Evolutionary conservation across 2,797 vertebrate species (phyloP).

Genomic region (Gila robusta): DNA sequence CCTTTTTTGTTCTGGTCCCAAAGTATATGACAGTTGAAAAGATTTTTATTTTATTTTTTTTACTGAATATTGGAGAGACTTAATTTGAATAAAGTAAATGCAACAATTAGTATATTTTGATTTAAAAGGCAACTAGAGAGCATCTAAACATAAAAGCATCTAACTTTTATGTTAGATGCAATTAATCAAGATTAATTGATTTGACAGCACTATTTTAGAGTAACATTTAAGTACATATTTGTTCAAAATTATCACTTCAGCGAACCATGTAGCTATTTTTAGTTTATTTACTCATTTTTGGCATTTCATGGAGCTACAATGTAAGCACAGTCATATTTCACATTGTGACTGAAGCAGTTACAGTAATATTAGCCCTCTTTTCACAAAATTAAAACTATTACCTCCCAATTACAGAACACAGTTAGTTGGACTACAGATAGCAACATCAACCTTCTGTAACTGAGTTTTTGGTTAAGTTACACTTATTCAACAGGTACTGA

Average conservation of each 20-base stretch:
- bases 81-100: background rate
- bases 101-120: background rate
- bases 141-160: background rate
- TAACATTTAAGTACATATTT: background rate
- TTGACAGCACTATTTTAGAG: background rate
- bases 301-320: background rate
- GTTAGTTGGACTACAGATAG: no score
- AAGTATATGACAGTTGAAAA: background rate
- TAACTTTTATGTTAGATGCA: background rate
- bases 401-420: background rate
- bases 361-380: background rate
- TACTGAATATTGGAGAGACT: background rate
- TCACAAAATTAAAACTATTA: background rate
- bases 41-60: background rate
- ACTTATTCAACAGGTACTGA: constrained; percentile 19
- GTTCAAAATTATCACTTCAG: background rate
- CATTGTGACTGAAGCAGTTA: background rate
- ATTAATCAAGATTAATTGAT: background rate
- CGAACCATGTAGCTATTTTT: background rate
- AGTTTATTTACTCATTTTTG: background rate
- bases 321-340: constrained; percentile 11
- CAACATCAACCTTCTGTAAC: background rate
- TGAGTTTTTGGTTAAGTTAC: background rate
- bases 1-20: background rate
- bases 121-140: background rate